phyloP scores from a whole-genome alignment of 2,888 invertebrate species.

The Drosophila robusta region DNA sequence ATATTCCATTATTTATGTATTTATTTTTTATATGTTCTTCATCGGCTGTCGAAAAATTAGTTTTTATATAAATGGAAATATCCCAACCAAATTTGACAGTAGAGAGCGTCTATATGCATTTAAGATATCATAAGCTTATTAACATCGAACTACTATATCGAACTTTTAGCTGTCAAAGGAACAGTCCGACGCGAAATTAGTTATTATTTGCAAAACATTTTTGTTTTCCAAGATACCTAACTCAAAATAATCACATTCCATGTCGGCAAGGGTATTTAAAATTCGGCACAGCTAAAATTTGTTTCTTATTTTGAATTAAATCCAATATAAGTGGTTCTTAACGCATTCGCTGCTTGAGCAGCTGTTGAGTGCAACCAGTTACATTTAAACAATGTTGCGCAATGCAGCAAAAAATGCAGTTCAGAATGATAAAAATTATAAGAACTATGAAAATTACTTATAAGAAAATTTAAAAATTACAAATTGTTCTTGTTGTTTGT shows the following conservation, averaged over 20 bases:
- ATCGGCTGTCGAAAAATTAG: too few species aligned
- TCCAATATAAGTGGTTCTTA: not conserved
- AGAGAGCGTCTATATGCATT: too few species aligned
- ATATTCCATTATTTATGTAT: too few species aligned
- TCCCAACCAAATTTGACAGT: too few species aligned
- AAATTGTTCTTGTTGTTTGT: not conserved
- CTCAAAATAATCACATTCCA: too few species aligned
- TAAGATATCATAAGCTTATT: too few species aligned
- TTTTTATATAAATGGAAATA: not conserved
- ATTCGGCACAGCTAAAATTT: not conserved
- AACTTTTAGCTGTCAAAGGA: too few species aligned
- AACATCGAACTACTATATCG: too few species aligned
- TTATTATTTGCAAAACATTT: too few species aligned
- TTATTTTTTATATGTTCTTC: too few species aligned
- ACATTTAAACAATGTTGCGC: not conserved
- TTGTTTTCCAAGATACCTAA: too few species aligned
- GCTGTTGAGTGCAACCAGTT: conserved; percentile 8
- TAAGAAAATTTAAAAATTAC: not conserved
- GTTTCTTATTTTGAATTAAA: conserved; percentile 8
- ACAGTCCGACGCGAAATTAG: too few species aligned
- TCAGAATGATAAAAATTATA: not conserved
- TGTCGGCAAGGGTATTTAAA: not conserved
- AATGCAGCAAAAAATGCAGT: not conserved
- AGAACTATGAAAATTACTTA: not conserved
- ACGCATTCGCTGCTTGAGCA: not conserved